Conservation (phyloP, 1,140 invertebrate species). For the Drosophila nigrodunni region DNA sequence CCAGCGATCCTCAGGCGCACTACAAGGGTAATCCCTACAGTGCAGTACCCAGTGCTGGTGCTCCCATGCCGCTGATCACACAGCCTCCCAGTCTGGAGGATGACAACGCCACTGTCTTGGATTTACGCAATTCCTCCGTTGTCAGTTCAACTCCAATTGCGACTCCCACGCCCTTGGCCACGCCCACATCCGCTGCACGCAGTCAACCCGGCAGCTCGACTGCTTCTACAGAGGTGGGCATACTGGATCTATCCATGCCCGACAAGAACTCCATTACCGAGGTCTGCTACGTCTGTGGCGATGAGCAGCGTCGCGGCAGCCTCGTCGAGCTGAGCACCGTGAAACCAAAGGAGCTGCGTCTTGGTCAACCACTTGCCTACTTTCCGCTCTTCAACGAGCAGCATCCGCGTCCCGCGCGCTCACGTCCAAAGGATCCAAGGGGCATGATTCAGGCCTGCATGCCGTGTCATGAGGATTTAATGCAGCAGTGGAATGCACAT, state of each 20-base stretch:
- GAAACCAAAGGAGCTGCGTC: constrained; percentile 85
- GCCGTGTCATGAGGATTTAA: constrained; percentile 92
- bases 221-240: constrained; percentile 87
- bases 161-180: constrained; percentile 45
- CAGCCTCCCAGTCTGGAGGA: constrained; percentile 51
- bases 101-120: constrained; percentile 72
- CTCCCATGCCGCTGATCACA: constrained; percentile 9
- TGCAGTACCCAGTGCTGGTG: constrained; percentile 38
- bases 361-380: constrained; percentile 87
- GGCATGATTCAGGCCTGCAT: constrained; percentile 92
- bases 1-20: constrained; percentile 41
- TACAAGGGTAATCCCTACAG: constrained; percentile 75
- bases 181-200: constrained; percentile 1
- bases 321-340: constrained; percentile 87
- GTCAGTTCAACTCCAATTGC: not conserved
- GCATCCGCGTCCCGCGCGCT: constrained; percentile 92
- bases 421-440: constrained; percentile 92
- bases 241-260: constrained; percentile 94
- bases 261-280: constrained; percentile 95
- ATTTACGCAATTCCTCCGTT: constrained; percentile 68
- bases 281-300: constrained; percentile 95
- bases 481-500: constrained; percentile 92
- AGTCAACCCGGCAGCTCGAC: constrained; percentile 14
- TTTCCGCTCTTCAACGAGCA: constrained; percentile 93
- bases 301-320: constrained; percentile 92